Base-by-base conservation (phyloP, 2,797 vertebrate species). In the Anolis apletophallus region DNA sequence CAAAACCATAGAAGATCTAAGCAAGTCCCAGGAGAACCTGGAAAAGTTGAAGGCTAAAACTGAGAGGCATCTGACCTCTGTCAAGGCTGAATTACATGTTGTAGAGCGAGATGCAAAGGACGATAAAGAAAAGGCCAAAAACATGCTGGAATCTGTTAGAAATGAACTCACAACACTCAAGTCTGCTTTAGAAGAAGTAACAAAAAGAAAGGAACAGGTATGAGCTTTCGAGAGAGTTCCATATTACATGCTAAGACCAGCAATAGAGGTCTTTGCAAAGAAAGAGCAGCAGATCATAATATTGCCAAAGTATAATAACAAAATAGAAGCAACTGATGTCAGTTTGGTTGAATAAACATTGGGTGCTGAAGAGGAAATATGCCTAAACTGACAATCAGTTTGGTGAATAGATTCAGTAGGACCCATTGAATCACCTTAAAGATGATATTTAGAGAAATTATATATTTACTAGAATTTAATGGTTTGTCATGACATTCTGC, bases 131-230 rank as follows among this genome's bases (percentile, higher is more conserved):
- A 96, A 97, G 86, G 83, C 0, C 7, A 93, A 90, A 88, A 95
- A 52, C 85, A 90, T 92, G 61, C 86, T 97, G 40, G 95, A 97
- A 73, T 93, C 92, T 71, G 92, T 96, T 74, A 95, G 93, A 80
- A 96, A 86, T 50, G 96, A 97, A 83, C 69, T 94, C 81, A 96
- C 94, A 75, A 89, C 89, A 8, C 95, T 97, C 73, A 96, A 95
- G 88, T 95, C 94, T 54, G 96, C 96, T 29, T 93, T 99, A 93
- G 94, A 94, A 83, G 97, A 98, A 89, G 91, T 97, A 87, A 93
- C 96, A 52, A 97, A 97, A 93, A 97, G 96, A 85, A 97, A 98
- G 93, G 97, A 95, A 91, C 97, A 98, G 97, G 98, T 98, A 92
- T 57, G 92, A 29, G 61, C 61, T 29, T 29, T 64, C 10, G 4